Conservation (phyloP, 2,888 invertebrate species). For the Linnaemya vulpina region DNA sequence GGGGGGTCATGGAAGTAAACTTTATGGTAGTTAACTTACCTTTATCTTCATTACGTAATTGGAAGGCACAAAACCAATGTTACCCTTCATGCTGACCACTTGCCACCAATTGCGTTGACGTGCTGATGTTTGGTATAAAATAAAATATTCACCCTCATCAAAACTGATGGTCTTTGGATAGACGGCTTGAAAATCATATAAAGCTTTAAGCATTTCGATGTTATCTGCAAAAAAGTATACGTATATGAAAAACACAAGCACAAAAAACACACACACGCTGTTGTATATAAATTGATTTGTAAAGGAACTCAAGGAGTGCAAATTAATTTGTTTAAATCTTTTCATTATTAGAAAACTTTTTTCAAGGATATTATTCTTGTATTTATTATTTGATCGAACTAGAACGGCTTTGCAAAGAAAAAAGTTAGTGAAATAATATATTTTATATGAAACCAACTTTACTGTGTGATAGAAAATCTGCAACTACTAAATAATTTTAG, state of each 20-base stretch:
- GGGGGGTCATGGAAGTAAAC: neutral
- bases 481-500: constrained; percentile 62
- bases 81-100: constrained; percentile 91
- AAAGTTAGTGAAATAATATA: constrained; percentile 22
- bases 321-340: constrained; percentile 13
- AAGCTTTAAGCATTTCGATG: constrained; percentile 91
- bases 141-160: constrained; percentile 90
- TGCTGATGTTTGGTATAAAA: constrained; percentile 90
- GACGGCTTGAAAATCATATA: constrained; percentile 93
- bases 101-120: constrained; percentile 94
- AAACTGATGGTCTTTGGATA: constrained; percentile 92
- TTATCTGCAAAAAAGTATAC: constrained; percentile 84
- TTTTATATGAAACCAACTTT: constrained; percentile 55
- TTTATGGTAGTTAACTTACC: constrained; percentile 83
- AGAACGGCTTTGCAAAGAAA: neutral
- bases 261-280: constrained; percentile 40
- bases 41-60: constrained; percentile 92
- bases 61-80: constrained; percentile 93
- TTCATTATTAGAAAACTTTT: constrained; percentile 3
- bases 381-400: neutral
- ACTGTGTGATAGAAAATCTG: constrained; percentile 69
- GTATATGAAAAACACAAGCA: constrained; percentile 22
- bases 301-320: neutral
- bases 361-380: constrained; percentile 48
- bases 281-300: constrained; percentile 41